Base-by-base conservation (phyloP, 92 coral and sea anemone genomes). In the Pocillopora grandis region DNA sequence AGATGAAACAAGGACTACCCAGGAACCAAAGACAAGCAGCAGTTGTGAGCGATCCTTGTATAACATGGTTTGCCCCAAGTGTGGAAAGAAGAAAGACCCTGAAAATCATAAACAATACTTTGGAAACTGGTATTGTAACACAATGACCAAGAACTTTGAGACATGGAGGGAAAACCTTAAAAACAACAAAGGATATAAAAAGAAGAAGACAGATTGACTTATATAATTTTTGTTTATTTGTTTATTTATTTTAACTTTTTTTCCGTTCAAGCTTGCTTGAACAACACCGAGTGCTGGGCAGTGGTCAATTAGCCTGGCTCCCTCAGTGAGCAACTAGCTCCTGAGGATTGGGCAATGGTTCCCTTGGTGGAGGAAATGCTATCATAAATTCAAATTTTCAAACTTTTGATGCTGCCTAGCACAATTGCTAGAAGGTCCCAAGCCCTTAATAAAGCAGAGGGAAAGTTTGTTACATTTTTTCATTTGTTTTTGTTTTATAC, bases 301-400 rank as follows among this genome's bases (percentile, higher is more conserved):
- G 52, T 7, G 52, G 52, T 42, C 8, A 42, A 42, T 42, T 42
- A 42, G 52, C 52, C 52, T 42, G 52, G 52, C 52, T 42, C 52
- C 48, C 31, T 5, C 76, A 33, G 76, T 61, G 35, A 84, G 87
- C 76, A 72, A 2, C 13, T 52, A 27, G 76, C 80, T 62, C 16
- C 81, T 84, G 87, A 71, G 81, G 87, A 63, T 23, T 27, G 77
- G 87, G 72, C 36, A 75, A 72, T 74, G 79, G 55, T 27, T 19
- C 62, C 86, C 72, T 62, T 75, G 81, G 23, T 84, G 87, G 87
- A 84, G 81, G 74, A 84, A 84, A 84, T 84, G 81, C 87, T 81
- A 84, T 84, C 81, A 84, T 19, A 75, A 72, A 58, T 15, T 6
- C 4, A 42, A 42, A 42, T 42, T 7, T 7, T 42, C 52, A 42